Evolutionary conservation across 2,113 vertebrate species (phyloP).

Genomic region (Alligator mississippiensis): DNA sequence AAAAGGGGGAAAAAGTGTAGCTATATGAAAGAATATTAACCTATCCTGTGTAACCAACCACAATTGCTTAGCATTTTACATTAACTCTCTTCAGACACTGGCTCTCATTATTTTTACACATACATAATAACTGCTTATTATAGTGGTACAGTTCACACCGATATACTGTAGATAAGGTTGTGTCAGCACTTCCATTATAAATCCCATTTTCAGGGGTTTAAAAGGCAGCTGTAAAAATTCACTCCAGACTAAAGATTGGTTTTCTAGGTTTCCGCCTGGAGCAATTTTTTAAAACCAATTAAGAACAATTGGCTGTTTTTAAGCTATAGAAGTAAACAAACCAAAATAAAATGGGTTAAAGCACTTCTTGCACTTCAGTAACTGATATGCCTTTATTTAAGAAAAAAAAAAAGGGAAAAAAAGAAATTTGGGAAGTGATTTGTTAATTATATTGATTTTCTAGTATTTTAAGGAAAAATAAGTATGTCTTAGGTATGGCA

Average conservation of each 20-base stretch:
- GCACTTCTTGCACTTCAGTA: constrained; percentile 60
- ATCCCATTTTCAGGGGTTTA: constrained; percentile 79
- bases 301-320: constrained; percentile 76
- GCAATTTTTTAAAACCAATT: constrained; percentile 67
- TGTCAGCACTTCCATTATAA: constrained; percentile 85
- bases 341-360: constrained; percentile 66
- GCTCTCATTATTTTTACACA: constrained; percentile 95
- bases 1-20: constrained; percentile 86
- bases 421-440: constrained; percentile 21
- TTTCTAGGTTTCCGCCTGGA: constrained; percentile 80
- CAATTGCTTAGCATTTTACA: constrained; percentile 96
- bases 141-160: constrained; percentile 75
- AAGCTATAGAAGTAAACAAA: constrained; percentile 75
- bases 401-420: background rate
- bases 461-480: background rate
- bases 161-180: constrained; percentile 80
- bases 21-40: constrained; percentile 98
- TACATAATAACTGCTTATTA: constrained; percentile 94
- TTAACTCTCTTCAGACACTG: constrained; percentile 89
- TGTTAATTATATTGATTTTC: constrained; percentile 6
- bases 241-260: constrained; percentile 81
- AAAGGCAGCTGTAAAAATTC: constrained; percentile 85
- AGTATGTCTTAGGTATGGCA: background rate
- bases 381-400: constrained; percentile 43
- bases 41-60: constrained; percentile 95